These are phyloP conservation scores for Neoniphon sammara DNA, from an alignment of 2,797 vertebrate species.

Conservation along the genomic window DNA sequence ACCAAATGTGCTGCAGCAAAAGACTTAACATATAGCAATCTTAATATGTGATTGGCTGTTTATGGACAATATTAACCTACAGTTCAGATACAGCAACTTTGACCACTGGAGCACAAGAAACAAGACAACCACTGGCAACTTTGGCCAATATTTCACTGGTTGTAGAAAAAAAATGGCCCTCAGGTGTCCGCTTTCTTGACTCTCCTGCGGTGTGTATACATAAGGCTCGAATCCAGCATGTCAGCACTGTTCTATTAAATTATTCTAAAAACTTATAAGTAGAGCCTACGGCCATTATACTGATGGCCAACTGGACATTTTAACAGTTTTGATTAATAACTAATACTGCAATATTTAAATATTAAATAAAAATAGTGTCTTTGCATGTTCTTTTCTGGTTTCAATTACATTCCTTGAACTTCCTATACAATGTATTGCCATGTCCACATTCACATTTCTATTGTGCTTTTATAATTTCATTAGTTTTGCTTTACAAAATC, in stretches of 20 bases:
- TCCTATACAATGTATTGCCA: slow-evolving; percentile 70
- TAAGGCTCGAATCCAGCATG: slow-evolving; percentile 74
- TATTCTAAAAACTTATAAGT: slow-evolving; percentile 37
- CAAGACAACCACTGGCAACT: neutral
- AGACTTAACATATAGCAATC: neutral
- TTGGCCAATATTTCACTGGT: slow-evolving; percentile 20
- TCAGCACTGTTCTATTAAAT: slow-evolving; percentile 35
- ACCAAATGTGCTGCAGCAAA: slow-evolving; percentile 17
- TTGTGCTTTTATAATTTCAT: slow-evolving; percentile 78
- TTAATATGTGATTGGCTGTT: slow-evolving; percentile 1
- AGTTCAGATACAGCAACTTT: slow-evolving; percentile 20
- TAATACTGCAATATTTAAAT: slow-evolving; percentile 60
- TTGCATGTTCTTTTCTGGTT: slow-evolving; percentile 45
- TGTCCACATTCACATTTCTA: slow-evolving; percentile 73
- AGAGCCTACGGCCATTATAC: slow-evolving; percentile 20
- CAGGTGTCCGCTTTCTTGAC: neutral
- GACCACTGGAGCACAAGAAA: neutral
- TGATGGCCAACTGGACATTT: slow-evolving; percentile 39
- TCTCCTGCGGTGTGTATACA: neutral
- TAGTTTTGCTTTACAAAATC: slow-evolving; percentile 63
- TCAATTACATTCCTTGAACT: slow-evolving; percentile 50
- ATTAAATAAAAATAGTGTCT: slow-evolving; percentile 48
- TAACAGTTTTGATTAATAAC: slow-evolving; percentile 42
- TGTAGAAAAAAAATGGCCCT: neutral
- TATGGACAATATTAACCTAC: neutral